Evolutionary conservation across 2,888 invertebrate genomes (phyloP).

Genomic region (Athetis lepigone): DNA sequence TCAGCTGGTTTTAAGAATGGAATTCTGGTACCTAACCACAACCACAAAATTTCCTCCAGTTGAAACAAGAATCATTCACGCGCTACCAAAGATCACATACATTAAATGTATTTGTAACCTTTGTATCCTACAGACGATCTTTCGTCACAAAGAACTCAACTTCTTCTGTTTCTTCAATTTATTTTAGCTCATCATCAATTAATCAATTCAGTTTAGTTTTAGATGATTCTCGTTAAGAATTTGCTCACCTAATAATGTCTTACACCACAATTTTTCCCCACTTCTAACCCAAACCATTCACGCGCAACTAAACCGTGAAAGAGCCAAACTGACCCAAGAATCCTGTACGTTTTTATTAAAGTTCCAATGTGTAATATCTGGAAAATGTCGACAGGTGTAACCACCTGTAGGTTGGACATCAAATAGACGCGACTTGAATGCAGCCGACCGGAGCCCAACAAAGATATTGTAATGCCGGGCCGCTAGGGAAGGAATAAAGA

Average conservation of each 20-base stretch:
- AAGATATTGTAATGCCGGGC: conserved; percentile 46
- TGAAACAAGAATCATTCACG: too few relatives aligned
- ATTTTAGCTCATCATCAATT: too few relatives aligned
- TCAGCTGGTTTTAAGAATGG: too few relatives aligned
- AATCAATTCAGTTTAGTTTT: too few relatives aligned
- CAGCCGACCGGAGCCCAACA: conserved; percentile 26
- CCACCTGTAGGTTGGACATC: conserved; percentile 52
- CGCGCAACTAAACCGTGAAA: conserved; percentile 33
- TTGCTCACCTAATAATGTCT: conserved; percentile 3
- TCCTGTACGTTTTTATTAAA: conserved; percentile 51
- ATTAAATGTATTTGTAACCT: too few relatives aligned
- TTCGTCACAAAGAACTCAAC: too few relatives aligned
- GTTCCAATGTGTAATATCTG: conserved; percentile 46
- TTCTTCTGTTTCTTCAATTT: too few relatives aligned
- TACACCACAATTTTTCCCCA: conserved; percentile 23
- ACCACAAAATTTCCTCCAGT: too few relatives aligned
- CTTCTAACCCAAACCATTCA: conserved; percentile 32
- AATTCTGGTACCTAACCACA: too few relatives aligned
- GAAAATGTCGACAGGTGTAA: conserved; percentile 47
- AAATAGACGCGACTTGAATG: conserved; percentile 55
- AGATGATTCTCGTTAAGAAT: too few relatives aligned
- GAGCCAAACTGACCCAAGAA: conserved; percentile 41
- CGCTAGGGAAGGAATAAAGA: conserved; percentile 19
- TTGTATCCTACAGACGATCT: too few relatives aligned
- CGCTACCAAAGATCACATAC: too few relatives aligned